These are phyloP conservation scores for Stomatorhinus walkeri DNA, from an alignment of 2,797 vertebrate species.

Conservation along the genomic window DNA sequence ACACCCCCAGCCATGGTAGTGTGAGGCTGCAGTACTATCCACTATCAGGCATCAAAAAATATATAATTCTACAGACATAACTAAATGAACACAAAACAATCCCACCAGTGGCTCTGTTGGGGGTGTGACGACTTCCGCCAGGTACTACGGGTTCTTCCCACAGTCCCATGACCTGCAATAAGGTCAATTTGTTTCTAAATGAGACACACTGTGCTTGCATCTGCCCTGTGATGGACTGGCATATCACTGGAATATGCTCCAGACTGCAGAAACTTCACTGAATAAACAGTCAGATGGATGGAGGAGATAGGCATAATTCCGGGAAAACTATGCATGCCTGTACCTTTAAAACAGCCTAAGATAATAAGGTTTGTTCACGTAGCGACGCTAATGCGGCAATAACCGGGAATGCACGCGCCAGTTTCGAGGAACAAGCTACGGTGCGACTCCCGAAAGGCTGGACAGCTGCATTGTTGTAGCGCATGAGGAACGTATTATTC, in stretches of 20 bases:
- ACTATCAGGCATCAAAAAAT: background rate
- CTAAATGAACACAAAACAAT: background rate
- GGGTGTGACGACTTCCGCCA: background rate
- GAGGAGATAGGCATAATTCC: background rate
- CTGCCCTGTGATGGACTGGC: background rate
- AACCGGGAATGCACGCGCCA: background rate
- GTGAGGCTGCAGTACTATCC: background rate
- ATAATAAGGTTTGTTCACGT: background rate
- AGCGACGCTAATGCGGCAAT: background rate
- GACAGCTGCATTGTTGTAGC: background rate
- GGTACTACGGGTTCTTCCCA: background rate
- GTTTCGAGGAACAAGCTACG: background rate
- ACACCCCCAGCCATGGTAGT: background rate
- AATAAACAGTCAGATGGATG: background rate
- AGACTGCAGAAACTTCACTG: background rate
- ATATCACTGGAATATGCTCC: background rate
- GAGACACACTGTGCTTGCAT: background rate
- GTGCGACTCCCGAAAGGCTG: background rate
- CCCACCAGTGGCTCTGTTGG: background rate
- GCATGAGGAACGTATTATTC: constrained; percentile 27
- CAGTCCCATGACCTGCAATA: background rate
- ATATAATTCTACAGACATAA: background rate
- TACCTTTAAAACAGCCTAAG: background rate
- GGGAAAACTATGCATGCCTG: background rate
- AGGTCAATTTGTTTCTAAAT: background rate